phyloP scores from a whole-genome alignment of 1,140 invertebrate species.

The Panagrolaimus sp. region DNA sequence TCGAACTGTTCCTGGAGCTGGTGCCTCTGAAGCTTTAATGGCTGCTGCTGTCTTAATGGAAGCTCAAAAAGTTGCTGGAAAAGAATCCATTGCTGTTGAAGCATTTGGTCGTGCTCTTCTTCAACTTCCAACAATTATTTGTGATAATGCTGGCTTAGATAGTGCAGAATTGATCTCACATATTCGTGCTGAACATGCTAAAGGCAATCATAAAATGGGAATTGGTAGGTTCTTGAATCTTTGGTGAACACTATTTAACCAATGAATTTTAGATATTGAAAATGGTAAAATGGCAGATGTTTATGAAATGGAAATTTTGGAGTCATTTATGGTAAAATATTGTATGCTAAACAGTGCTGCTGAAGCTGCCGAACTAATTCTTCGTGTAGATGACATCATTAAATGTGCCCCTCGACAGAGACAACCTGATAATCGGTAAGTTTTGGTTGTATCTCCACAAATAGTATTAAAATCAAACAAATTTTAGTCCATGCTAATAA shows the following conservation, averaged over 20 bases:
- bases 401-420: slow-evolving; percentile 85
- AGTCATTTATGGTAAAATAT: slow-evolving; percentile 90
- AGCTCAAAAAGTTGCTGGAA: slow-evolving; percentile 77
- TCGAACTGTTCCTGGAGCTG: slow-evolving; percentile 65
- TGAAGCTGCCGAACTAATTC: slow-evolving; percentile 88
- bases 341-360: slow-evolving; percentile 87
- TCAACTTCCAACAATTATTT: slow-evolving; percentile 85
- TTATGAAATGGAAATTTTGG: slow-evolving; percentile 80
- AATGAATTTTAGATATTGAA: slow-evolving; percentile 61
- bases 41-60: slow-evolving; percentile 77
- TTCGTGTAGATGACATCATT: slow-evolving; percentile 94
- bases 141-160: slow-evolving; percentile 97
- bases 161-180: slow-evolving; percentile 85
- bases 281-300: slow-evolving; percentile 67
- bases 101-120: slow-evolving; percentile 81
- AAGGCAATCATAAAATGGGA: slow-evolving; percentile 72
- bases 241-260: slow-evolving; percentile 9
- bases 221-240: slow-evolving; percentile 67
- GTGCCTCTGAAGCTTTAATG: slow-evolving; percentile 83
- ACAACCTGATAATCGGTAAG: slow-evolving; percentile 72
- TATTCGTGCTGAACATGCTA: slow-evolving; percentile 78
- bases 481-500: slow-evolving; percentile 57
- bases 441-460: no score
- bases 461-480: no score
- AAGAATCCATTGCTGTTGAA: slow-evolving; percentile 95